Base-by-base conservation (phyloP, 2,113 vertebrate genomes). In the Boulengeromyrus knoepffleri region DNA sequence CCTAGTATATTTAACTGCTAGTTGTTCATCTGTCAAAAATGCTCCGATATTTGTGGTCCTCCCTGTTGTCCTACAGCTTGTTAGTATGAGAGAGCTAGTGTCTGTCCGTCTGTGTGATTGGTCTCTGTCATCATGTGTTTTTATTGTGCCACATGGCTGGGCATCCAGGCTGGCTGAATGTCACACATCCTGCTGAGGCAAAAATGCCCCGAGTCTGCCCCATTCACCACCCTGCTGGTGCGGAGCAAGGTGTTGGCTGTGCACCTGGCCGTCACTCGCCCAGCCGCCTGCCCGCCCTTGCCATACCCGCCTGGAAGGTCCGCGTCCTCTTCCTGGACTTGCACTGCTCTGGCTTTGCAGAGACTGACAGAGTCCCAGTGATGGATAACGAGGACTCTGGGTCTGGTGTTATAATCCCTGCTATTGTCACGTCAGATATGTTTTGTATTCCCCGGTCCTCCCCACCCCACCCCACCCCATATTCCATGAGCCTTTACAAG, bases 171-270 rank as follows among this genome's bases (percentile, higher is more conserved):
- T 85, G 83, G 83, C 83, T 46, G 83, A 47, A 92, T 91, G 90
- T 93, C 93, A 93, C 92, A 91, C 91, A 58, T 92, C 93, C 89
- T 88, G 92, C 93, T 92, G 94, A 84, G 93, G 93, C 92, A 93
- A 93, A 94, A 91, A 93, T 94, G 93, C 93, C 92, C 92, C 91
- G 93, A 94, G 94, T 94, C 93, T 94, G 94, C 91, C 91, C 92
- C 91, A 88, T 90, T 90, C 45, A 36, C 70, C 39, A 42, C 56
- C 88, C 39, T 47, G 62, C 88, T 88, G 88, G 88, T 49, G 70
- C 3, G 47, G 15, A 36, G 70, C 12, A 47, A 47, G 47, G 66
- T 50, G 45, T 77, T 45, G 15, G 88, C 45, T 77, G 62, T 27
- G 21, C 19, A 42, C 42, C 42, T 27, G 36, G 58, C 42, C 24